Conservation (phyloP, 1,140 invertebrate genomes). For the Rhynchophorus ferrugineus region DNA sequence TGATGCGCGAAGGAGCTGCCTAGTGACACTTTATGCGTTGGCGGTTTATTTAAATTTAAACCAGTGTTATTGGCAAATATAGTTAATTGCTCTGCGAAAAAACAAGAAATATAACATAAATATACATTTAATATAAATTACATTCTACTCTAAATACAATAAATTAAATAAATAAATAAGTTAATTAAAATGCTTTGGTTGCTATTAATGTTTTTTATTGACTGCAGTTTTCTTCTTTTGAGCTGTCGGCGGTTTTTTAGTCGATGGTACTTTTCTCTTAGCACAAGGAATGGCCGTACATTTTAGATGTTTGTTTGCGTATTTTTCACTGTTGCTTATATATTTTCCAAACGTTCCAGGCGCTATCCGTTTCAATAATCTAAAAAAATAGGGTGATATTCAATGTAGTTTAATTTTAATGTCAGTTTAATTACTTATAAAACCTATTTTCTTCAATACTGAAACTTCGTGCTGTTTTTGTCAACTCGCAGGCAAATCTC, state of each 20-base stretch:
- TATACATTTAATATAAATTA: background rate
- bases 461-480: constrained; percentile 34
- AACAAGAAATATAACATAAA: constrained; percentile 11
- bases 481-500: constrained; percentile 37
- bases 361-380: constrained; percentile 33
- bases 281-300: constrained; percentile 36
- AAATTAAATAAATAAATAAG: constrained; percentile 31
- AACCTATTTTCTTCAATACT: constrained; percentile 37
- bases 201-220: constrained; percentile 26
- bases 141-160: constrained; percentile 19
- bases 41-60: no score
- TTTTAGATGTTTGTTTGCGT: constrained; percentile 32
- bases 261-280: constrained; percentile 18
- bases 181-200: constrained; percentile 29
- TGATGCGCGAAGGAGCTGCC: no score
- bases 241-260: constrained; percentile 5
- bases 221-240: constrained; percentile 14
- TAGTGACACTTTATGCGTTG: no score
- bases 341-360: constrained; percentile 32
- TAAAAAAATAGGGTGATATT: constrained; percentile 26
- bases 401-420: background rate
- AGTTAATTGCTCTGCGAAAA: no score
- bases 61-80: no score
- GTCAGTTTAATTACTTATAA: constrained; percentile 37
- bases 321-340: constrained; percentile 32